Conservation (phyloP, 2,888 invertebrate species). For the Heliconius sara region DNA sequence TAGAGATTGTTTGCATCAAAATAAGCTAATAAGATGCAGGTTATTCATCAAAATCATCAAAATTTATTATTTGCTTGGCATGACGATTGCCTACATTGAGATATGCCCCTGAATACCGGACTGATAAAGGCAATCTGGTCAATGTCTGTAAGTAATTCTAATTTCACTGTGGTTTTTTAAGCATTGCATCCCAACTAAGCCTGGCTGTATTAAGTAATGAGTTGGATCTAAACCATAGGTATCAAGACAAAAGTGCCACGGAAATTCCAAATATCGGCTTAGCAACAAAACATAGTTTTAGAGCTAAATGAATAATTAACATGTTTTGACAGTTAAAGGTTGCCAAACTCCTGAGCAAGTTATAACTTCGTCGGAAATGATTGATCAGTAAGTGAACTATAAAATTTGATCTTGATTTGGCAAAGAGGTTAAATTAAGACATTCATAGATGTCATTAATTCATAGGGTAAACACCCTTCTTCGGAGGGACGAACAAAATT, state of each 20-base stretch:
- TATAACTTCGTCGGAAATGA: background rate
- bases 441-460: background rate
- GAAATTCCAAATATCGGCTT: background rate
- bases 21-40: background rate
- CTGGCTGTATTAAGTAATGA: background rate
- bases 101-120: no score
- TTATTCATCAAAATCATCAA: background rate
- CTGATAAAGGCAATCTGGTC: no score
- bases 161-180: no score
- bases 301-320: constrained; percentile 28
- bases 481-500: constrained; percentile 5
- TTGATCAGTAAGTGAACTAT: background rate
- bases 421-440: background rate
- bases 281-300: constrained; percentile 10
- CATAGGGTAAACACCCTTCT: background rate
- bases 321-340: constrained; percentile 26
- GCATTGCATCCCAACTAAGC: no score
- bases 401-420: background rate
- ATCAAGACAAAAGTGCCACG: background rate
- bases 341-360: constrained; percentile 27
- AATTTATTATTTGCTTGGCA: constrained; percentile 34
- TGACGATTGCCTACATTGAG: constrained; percentile 24
- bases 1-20: constrained; percentile 1
- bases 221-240: background rate
- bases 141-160: no score